Evolutionary conservation across 1,140 invertebrate species (phyloP), one percentile per base, ranked within the genome.

Genomic region (Scaptodrosophila lebanonensis): DNA sequence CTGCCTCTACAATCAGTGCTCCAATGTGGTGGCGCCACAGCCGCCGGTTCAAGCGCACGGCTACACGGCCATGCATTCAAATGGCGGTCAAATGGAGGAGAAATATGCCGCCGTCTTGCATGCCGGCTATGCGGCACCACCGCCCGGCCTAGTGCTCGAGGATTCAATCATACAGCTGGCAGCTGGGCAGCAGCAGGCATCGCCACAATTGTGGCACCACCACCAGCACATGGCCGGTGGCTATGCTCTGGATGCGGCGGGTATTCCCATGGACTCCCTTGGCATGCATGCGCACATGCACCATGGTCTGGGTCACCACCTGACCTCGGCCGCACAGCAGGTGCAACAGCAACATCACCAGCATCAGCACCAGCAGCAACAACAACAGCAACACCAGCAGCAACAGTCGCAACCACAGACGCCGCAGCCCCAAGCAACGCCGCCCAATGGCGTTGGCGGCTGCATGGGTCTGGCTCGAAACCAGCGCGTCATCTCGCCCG

Each of bases 1-100:
- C 87, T 95, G 94, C 66, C 64, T 84, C 16, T 87, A 87, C 20
- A 61, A 59, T 30, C 68, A 44, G 20, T 42, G 53, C 51, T 13
- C 65, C 72, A 1, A 48, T 42, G n/a, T n/a, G 12, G 45, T 63
- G 22, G 35, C 42, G 36, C 64, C 57, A 30, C 75, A 62, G 17
- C 51, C 40, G 17, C 52, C 33, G 8, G 9, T 57, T 7, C 75
- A 83, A 52, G 63, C 64, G 20, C 66, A 73, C 8, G 35, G 22
- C 56, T 62, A 1, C 59, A 58, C 44, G 50, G 54, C 13, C 63
- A 72, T 54, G 66, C 58, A n/a, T n/a, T n/a, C n/a, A n/a, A n/a
- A n/a, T n/a, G 17, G 5, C 17, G 60, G 32, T 1, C 69, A 76
- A 30, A 69, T 77, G 29, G 83, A 85, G 52, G 84, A 85, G 43